Evolutionary conservation across 2,888 invertebrate species (phyloP), one percentile per base, ranked within the genome.

Genomic region (Therioaphis trifolii): DNA sequence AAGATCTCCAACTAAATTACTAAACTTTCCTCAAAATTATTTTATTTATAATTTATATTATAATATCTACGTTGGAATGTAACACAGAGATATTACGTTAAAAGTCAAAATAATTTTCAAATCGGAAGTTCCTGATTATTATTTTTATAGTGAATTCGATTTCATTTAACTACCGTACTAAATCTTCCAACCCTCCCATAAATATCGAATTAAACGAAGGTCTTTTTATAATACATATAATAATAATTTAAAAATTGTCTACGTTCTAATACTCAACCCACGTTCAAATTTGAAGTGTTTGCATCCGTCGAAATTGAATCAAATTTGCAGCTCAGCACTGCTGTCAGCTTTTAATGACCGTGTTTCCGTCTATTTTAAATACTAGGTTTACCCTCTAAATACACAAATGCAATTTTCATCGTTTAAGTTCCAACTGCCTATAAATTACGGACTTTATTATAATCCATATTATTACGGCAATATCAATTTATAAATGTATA

Each of bases 291-390:
- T 55, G 68, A 78, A 78, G 78, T 68, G 78, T 68, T 55, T 40
- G 43, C 55, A 69, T 78, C 78, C 78, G 78, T 78, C n/a, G 0
- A 78, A 78, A 78, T 78, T 52, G 24, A 68, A 78, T 78, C 18
- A 69, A 78, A 69, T 55, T 78, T 46, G n/a, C 43, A 68, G 35
- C 49, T 63, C 40, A 7, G 15, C 9, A 4, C 24, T 35, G n/a
- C 14, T 46, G 11, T 18, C 21, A 35, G 35, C 7, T 68, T 68
- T 52, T 77, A 66, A 77, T 40, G 18, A 4, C n/a, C 55, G 7
- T 68, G n/a, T 68, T 78, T 69, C 55, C 68, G 52, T 27, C 40
- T 68, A 40, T n/a, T 24, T 29, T 40, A 49, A 76, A n/a, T 75
- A 61, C 24, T 15, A 40, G n/a, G n/a, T 21, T 29, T 29, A 76